These are phyloP conservation scores for Luperina nickerlii DNA, from an alignment of 2,888 invertebrate species.

Conservation along the genomic window DNA sequence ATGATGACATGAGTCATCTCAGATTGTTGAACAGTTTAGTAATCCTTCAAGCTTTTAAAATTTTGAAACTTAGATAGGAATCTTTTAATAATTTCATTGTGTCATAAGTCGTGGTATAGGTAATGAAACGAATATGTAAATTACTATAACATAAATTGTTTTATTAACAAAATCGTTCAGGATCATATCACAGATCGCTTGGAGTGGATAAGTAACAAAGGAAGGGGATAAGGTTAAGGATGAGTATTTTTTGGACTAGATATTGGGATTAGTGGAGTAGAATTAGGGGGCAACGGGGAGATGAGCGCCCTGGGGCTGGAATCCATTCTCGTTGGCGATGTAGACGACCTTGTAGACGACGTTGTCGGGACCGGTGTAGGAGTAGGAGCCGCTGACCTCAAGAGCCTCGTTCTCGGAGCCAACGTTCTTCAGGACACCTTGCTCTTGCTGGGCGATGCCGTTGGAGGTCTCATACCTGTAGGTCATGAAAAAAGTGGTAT, in stretches of 20 bases:
- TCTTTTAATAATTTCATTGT: neutral
- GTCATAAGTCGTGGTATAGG: neutral
- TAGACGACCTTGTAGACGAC: constrained; percentile 85
- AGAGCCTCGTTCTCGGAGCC: constrained; percentile 79
- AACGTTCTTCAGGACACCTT: constrained; percentile 73
- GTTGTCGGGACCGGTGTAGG: constrained; percentile 85
- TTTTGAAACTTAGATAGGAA: neutral
- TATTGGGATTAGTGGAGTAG: constrained; percentile 53
- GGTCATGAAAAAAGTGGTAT: constrained; percentile 13
- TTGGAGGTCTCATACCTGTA: constrained; percentile 80
- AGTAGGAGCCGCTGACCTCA: constrained; percentile 77
- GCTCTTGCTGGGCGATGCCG: constrained; percentile 72
- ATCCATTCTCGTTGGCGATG: constrained; percentile 89
- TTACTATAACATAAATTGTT: constrained; percentile 77
- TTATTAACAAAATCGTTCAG: constrained; percentile 80
- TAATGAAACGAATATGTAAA: constrained; percentile 66
- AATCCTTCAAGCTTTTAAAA: constrained; percentile 24
- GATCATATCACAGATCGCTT: constrained; percentile 88
- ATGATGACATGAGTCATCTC: constrained; percentile 20
- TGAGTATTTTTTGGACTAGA: constrained; percentile 85
- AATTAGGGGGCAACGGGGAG: constrained; percentile 74
- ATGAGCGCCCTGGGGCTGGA: constrained; percentile 85
- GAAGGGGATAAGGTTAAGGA: constrained; percentile 61
- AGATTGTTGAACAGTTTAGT: constrained; percentile 31
- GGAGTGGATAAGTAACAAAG: constrained; percentile 74